Base-by-base conservation (phyloP, 2,113 vertebrate species). In the Microcebus jonahi region DNA sequence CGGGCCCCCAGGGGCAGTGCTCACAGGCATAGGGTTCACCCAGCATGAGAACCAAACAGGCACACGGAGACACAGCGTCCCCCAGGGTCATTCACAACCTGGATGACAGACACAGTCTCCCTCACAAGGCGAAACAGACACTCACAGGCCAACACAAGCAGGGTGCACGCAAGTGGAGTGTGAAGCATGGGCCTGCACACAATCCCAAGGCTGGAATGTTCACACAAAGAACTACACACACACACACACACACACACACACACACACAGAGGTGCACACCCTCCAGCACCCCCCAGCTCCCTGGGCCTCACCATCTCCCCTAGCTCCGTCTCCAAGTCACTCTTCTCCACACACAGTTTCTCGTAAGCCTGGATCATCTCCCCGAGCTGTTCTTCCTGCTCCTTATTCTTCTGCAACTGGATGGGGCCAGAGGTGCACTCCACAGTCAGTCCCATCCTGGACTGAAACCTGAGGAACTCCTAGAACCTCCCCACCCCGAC, bases 321-420 rank as follows among this genome's bases (percentile, higher is more conserved):
- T 50, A 99, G 98, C 95, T 99, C 99, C 0, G 98, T 99, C 98
- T 99, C 99, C 97, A 99, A 99, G 98, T 99, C 99, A 11, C 97
- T 99, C 97, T 99, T 99, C 98, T 99, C 99, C 98, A 99, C 99
- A 25, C 99, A 99, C n/a, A 99, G 99, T 98, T 99, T 99, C 98
- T 99, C 99, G 0, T 99, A 99, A 59, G 99, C 99, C 98, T 99
- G 99, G 98, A 99, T 99, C 98, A 99, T 99, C 95, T 99, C 99
- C 95, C 99, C 99, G 97, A 99, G 98, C 98, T 99, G 99, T 97
- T 99, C 99, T 98, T 99, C 99, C 2, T 99, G 98, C 98, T 99
- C 99, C 95, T 99, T 99, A 93, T 99, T 99, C 98, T 99, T 99
- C 98, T 99, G 99, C 97, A 99, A 98, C 99, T 99, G 97, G 36